Conservation (phyloP, 1,140 invertebrate species). For the Radopholus similis region DNA sequence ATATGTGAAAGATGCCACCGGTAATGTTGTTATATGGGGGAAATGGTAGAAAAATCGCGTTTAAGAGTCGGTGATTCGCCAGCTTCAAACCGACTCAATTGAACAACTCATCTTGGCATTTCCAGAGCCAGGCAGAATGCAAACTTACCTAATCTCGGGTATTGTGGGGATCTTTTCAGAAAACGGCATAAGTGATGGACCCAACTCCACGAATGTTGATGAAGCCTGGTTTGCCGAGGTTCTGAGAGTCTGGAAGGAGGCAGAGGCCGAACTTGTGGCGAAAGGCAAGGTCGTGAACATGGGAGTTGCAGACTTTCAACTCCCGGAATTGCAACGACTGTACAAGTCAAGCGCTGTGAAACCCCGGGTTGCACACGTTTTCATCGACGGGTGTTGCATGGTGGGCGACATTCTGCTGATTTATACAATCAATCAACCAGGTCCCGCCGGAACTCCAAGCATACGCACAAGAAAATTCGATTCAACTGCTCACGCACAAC, state of each 20-base stretch:
- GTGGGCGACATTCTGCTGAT: constrained; percentile 24
- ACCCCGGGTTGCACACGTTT: constrained; percentile 88
- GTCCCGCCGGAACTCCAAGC: constrained; percentile 81
- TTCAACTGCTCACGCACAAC: constrained; percentile 89
- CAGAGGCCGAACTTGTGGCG: constrained; percentile 22
- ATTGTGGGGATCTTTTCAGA: background rate
- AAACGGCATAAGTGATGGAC: background rate
- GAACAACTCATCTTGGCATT: constrained; percentile 56
- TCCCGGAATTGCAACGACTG: constrained; percentile 72
- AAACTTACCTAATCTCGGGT: background rate
- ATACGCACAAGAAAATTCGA: constrained; percentile 82
- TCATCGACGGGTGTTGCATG: constrained; percentile 87
- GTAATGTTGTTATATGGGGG: background rate
- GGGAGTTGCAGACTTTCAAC: constrained; percentile 83
- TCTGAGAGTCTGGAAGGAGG: constrained; percentile 20
- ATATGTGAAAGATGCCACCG: constrained; percentile 37
- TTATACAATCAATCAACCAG: constrained; percentile 8
- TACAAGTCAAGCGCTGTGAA: constrained; percentile 78
- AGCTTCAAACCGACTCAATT: constrained; percentile 53
- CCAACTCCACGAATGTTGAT: background rate
- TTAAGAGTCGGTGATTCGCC: constrained; percentile 32
- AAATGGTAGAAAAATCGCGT: background rate
- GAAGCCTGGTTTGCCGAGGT: constrained; percentile 35
- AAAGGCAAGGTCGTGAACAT: constrained; percentile 65
- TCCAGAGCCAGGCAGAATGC: constrained; percentile 33